Conservation (phyloP, 2,797 vertebrate species). For the Salmo trutta region DNA sequence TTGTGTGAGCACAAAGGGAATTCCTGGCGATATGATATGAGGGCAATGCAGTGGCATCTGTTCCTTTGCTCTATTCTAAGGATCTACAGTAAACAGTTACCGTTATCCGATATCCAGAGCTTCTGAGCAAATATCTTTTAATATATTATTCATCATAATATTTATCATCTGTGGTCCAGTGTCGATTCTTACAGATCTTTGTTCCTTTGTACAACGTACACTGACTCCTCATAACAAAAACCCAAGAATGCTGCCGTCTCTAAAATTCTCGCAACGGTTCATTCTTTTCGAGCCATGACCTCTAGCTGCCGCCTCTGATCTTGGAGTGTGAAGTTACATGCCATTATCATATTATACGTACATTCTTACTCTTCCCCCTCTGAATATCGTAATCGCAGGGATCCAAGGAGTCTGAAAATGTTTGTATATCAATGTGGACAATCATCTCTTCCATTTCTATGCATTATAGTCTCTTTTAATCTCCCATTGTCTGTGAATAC, state of each 20-base stretch:
- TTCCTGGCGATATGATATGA: neutral
- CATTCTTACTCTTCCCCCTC: neutral
- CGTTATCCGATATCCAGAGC: neutral
- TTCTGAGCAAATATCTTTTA: neutral
- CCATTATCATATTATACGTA: neutral
- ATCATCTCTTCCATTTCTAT: neutral
- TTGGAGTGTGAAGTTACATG: conserved; percentile 1
- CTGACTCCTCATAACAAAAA: neutral
- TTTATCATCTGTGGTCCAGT: neutral
- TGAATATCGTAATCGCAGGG: neutral
- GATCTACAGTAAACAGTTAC: neutral
- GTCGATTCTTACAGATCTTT: neutral
- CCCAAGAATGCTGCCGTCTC: neutral
- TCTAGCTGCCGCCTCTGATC: neutral
- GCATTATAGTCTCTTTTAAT: neutral
- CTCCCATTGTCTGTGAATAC: neutral
- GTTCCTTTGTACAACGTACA: neutral
- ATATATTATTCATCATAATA: neutral
- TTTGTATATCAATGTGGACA: neutral
- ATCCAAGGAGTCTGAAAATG: neutral
- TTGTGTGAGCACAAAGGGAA: neutral
- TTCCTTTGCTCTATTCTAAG: neutral
- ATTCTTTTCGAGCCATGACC: neutral
- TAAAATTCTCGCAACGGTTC: neutral
- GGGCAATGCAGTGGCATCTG: neutral